A percentile compares a stretch with the other conserved stretches of the same genome.
Evolutionary conservation across 1,140 invertebrate genomes (phyloP).

Genomic region (Steinernema feltiae): DNA sequence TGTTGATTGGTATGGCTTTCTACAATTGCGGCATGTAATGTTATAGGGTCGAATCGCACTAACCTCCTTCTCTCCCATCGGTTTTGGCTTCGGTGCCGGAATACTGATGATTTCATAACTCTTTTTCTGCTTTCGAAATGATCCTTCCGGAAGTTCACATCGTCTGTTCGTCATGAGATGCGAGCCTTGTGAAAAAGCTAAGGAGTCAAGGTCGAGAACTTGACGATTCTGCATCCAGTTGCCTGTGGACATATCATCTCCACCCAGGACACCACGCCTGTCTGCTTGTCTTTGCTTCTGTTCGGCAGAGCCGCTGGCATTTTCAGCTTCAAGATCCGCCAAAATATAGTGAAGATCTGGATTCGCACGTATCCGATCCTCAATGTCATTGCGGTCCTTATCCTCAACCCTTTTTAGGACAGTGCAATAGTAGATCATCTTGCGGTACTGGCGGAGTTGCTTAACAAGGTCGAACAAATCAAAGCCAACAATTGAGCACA

Average conservation of each 20-base stretch:
- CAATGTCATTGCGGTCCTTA: conserved; percentile 77
- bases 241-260: conserved; percentile 17
- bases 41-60: conserved; percentile 9
- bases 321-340: conserved; percentile 63
- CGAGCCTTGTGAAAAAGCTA: conserved; percentile 87
- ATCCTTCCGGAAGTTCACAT: conserved; percentile 91
- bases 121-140: conserved; percentile 87
- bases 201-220: conserved; percentile 84
- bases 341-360: conserved; percentile 76
- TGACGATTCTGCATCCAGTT: conserved; percentile 60
- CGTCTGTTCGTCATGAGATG: conserved; percentile 98
- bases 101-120: conserved; percentile 95
- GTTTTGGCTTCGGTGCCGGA: conserved; percentile 91
- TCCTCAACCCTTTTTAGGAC: conserved; percentile 87
- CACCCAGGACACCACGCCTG: conserved; percentile 39
- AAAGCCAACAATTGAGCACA: conserved; percentile 86
- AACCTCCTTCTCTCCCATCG: conserved; percentile 76
- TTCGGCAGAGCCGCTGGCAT: not conserved
- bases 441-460: conserved; percentile 75
- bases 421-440: conserved; percentile 96
- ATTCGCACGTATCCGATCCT: conserved; percentile 82
- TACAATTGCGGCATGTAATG: conserved; percentile 19
- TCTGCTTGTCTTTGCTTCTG: conserved; percentile 30
- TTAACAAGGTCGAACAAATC: conserved; percentile 98
- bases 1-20: conserved; percentile 70